Conservation (phyloP, 1,140 invertebrate species). For the Diploscapter pachys region DNA sequence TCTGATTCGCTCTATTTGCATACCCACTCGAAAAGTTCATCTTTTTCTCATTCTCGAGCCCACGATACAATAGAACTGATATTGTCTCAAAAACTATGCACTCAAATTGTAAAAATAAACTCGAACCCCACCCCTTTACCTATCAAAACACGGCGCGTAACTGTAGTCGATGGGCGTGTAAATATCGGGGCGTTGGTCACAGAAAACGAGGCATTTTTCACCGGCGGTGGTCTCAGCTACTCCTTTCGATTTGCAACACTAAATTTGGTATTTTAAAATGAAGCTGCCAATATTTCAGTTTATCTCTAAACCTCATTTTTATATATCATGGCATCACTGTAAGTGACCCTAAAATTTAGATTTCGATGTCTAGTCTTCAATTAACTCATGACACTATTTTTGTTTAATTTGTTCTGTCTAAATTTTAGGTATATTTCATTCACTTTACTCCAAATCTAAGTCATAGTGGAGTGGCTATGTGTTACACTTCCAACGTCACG, state of each 20-base stretch:
- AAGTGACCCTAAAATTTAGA: too few species aligned
- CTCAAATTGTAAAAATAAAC: too few species aligned
- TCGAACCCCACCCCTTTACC: slow-evolving; percentile 2
- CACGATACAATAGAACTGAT: too few species aligned
- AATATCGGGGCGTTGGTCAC: slow-evolving; percentile 34
- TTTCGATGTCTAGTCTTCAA: too few species aligned
- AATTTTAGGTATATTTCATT: too few species aligned
- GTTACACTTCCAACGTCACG: too few species aligned
- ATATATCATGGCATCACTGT: too few species aligned
- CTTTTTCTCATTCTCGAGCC: neutral
- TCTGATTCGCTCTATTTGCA: neutral
- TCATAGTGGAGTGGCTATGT: too few species aligned
- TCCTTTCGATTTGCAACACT: slow-evolving; percentile 23
- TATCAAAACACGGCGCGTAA: slow-evolving; percentile 31
- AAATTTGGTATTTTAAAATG: neutral
- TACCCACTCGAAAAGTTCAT: neutral
- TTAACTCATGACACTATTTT: too few species aligned
- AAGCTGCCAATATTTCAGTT: neutral
- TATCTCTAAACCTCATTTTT: neutral
- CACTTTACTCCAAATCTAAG: too few species aligned
- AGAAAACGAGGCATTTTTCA: slow-evolving; percentile 32
- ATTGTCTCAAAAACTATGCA: too few species aligned
- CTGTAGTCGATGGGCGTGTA: slow-evolving; percentile 33
- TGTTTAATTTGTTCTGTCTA: too few species aligned
- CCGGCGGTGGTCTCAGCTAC: slow-evolving; percentile 27